Evolutionary conservation across 2,113 vertebrate species (phyloP).

Genomic region (Piaya cayana): DNA sequence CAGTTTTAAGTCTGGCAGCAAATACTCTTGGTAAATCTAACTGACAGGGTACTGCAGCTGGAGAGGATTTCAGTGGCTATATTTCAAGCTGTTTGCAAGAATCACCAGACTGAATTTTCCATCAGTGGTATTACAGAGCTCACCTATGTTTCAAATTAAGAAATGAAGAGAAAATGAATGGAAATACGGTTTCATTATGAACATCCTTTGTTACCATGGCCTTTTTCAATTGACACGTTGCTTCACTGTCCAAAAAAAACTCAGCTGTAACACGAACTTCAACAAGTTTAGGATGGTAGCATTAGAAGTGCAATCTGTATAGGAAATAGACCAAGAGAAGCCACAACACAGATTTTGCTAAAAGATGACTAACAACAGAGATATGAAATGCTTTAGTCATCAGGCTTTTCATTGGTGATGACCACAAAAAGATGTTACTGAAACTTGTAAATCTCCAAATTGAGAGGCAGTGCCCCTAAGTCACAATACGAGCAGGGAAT

Average conservation of each 20-base stretch:
- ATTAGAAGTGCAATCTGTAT: fast-evolving
- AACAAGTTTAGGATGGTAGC: neutral
- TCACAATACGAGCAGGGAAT: neutral
- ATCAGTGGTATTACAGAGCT: neutral
- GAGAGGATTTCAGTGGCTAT: neutral
- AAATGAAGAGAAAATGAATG: neutral
- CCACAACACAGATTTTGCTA: neutral
- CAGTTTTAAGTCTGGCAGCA: neutral
- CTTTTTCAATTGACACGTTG: neutral
- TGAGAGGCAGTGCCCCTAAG: fast-evolving
- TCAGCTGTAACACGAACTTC: neutral
- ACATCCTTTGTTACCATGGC: neutral
- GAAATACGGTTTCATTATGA: neutral
- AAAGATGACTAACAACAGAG: neutral
- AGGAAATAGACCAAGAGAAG: neutral
- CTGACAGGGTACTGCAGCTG: neutral
- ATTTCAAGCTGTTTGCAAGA: neutral
- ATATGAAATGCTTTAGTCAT: neutral
- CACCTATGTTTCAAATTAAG: neutral
- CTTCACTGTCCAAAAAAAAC: neutral
- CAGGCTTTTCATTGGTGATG: neutral
- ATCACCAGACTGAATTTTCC: neutral
- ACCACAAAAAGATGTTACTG: neutral
- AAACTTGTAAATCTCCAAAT: neutral
- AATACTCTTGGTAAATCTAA: neutral